Evolutionary conservation across 2,888 invertebrate genomes (phyloP).

Genomic region (Seira musarum): DNA sequence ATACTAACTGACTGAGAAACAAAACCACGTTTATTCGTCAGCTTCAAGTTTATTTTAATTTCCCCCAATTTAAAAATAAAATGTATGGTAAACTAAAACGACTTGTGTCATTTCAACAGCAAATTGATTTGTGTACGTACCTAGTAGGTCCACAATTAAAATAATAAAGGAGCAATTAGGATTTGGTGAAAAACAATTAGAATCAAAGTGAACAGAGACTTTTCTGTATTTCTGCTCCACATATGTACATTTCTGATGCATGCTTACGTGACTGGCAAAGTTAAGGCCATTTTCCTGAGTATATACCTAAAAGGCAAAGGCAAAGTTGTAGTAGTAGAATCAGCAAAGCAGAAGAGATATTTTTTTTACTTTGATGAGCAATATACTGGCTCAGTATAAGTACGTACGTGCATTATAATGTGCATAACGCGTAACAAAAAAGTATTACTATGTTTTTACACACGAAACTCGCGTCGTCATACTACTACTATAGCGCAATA

Average conservation of each 20-base stretch:
- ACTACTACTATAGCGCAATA: background rate
- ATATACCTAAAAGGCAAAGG: conserved; percentile 5
- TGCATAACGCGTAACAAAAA: background rate
- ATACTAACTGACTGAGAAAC: too few relatives aligned
- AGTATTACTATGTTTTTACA: background rate
- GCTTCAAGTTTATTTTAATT: too few relatives aligned
- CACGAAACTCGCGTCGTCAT: background rate
- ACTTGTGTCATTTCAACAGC: too few relatives aligned
- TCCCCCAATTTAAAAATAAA: too few relatives aligned
- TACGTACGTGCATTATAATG: background rate
- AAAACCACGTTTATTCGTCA: too few relatives aligned
- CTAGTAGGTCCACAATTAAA: too few relatives aligned
- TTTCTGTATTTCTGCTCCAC: conserved; percentile 1
- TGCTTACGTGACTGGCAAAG: conserved; percentile 54
- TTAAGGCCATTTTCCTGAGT: conserved; percentile 34
- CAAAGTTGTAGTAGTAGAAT: background rate
- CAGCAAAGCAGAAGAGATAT: background rate
- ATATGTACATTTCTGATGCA: conserved; percentile 31
- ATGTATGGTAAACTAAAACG: too few relatives aligned
- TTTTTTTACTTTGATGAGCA: background rate
- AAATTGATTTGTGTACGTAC: too few relatives aligned
- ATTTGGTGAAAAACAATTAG: background rate
- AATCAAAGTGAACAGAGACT: background rate
- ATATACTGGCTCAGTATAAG: background rate
- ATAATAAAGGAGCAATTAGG: background rate